A percentile compares a stretch with the other conserved stretches of the same genome.
phyloP scores from a whole-genome alignment of 2,888 invertebrate genomes.

The Mythimna ferrago region DNA sequence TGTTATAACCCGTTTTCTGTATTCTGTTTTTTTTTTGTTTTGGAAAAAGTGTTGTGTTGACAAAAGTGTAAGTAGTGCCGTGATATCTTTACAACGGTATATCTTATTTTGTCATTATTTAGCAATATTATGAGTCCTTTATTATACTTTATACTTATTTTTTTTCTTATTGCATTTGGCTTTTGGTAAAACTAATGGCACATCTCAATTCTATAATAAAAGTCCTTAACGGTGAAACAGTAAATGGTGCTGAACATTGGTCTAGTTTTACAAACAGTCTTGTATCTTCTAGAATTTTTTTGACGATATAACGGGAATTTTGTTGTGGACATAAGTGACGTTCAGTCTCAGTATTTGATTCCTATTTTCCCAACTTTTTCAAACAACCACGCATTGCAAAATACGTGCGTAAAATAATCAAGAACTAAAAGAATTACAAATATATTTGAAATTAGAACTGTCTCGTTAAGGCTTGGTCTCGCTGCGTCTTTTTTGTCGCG shows the following conservation, averaged over 20 bases:
- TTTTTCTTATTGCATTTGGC: neutral
- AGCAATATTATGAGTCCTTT: neutral
- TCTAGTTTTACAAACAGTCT: too few species aligned
- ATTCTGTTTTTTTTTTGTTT: constrained; percentile 17
- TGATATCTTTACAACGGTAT: constrained; percentile 8
- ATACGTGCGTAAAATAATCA: constrained; percentile 37
- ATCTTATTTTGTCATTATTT: neutral
- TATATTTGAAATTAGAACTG: constrained; percentile 62
- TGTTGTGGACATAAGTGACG: too few species aligned
- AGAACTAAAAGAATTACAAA: constrained; percentile 54
- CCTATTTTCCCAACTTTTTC: neutral
- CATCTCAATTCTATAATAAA: neutral
- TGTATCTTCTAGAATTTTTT: neutral
- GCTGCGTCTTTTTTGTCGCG: constrained; percentile 70
- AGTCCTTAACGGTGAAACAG: too few species aligned
- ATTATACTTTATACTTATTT: neutral
- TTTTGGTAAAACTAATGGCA: neutral
- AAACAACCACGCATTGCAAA: constrained; percentile 2
- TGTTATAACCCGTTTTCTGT: constrained; percentile 40
- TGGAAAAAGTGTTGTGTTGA: constrained; percentile 25
- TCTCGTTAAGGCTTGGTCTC: constrained; percentile 68
- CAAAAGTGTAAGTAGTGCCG: constrained; percentile 16
- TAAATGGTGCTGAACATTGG: neutral
- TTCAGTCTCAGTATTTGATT: neutral
- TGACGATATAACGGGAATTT: too few species aligned